A percentile compares a stretch with the other conserved stretches of the same genome.
Conservation (phyloP, 2,888 invertebrate species). For the Cantharis flavilabris region DNA sequence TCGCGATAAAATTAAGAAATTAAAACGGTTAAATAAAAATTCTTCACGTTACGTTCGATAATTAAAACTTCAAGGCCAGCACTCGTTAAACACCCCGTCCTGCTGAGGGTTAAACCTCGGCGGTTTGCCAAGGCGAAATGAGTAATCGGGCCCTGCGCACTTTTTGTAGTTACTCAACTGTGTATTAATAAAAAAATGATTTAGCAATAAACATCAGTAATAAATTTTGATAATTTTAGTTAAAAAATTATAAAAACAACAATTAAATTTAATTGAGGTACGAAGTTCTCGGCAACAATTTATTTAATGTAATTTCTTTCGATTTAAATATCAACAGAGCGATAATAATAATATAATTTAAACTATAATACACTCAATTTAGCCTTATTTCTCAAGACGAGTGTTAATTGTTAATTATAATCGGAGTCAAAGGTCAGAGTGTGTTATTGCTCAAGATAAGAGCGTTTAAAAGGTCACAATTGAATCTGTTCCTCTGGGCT, state of each 20-base stretch:
- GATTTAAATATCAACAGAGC: background rate
- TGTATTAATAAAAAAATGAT: constrained; percentile 2
- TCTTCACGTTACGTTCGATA: background rate
- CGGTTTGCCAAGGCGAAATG: too few relatives aligned
- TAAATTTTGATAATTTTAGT: background rate
- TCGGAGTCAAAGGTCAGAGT: constrained; percentile 43
- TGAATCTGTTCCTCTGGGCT: constrained; percentile 1
- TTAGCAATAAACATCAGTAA: constrained; percentile 17
- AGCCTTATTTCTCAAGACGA: constrained; percentile 29
- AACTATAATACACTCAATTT: constrained; percentile 18
- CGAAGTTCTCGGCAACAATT: constrained; percentile 7
- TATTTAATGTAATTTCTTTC: constrained; percentile 1
- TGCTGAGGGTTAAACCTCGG: too few relatives aligned
- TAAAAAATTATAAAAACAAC: constrained; percentile 1
- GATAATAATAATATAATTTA: background rate
- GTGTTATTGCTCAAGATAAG: constrained; percentile 27
- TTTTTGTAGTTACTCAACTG: background rate
- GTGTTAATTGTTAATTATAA: constrained; percentile 48
- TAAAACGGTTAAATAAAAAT: constrained; percentile 13
- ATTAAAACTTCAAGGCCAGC: background rate
- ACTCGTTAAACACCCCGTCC: background rate
- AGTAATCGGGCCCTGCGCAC: background rate
- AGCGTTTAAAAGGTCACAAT: constrained; percentile 23
- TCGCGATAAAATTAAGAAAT: constrained; percentile 7
- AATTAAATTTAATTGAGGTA: constrained; percentile 3